Evolutionary conservation across 2,113 vertebrate species (phyloP).

Genomic region (Indri indri): DNA sequence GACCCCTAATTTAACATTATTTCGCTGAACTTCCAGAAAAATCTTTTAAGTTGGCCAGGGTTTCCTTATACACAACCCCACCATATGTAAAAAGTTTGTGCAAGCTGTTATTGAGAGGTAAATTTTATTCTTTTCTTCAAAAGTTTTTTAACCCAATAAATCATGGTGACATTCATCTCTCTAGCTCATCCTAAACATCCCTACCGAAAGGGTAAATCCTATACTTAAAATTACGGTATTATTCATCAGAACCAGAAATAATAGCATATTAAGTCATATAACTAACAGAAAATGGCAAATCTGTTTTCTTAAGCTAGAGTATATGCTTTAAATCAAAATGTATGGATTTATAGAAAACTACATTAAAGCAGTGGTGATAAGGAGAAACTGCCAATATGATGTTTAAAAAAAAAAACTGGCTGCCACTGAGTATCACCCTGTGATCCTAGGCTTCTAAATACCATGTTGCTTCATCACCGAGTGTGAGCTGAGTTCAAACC

Average conservation of each 20-base stretch:
- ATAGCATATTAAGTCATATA: neutral
- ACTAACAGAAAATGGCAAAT: constrained; percentile 41
- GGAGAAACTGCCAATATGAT: neutral
- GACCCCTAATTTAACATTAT: neutral
- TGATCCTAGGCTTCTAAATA: constrained; percentile 18
- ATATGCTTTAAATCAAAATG: neutral
- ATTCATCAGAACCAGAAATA: constrained; percentile 49
- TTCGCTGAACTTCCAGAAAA: constrained; percentile 22
- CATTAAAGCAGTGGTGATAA: constrained; percentile 29
- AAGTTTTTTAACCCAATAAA: neutral
- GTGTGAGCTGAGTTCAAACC: constrained; percentile 37
- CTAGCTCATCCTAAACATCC: neutral
- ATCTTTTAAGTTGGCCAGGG: neutral
- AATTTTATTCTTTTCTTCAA: constrained; percentile 22
- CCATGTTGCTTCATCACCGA: constrained; percentile 24
- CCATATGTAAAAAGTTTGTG: neutral
- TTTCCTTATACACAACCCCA: constrained; percentile 10
- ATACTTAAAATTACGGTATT: neutral
- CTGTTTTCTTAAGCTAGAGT: constrained; percentile 34
- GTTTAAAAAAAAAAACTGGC: neutral
- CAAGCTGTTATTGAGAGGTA: constrained; percentile 18
- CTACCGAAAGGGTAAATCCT: neutral
- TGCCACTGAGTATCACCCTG: neutral
- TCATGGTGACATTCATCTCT: constrained; percentile 1
- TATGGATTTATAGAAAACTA: constrained; percentile 17